Base-by-base conservation (phyloP, 2,797 vertebrate species). In the Takifugu rubripes region DNA sequence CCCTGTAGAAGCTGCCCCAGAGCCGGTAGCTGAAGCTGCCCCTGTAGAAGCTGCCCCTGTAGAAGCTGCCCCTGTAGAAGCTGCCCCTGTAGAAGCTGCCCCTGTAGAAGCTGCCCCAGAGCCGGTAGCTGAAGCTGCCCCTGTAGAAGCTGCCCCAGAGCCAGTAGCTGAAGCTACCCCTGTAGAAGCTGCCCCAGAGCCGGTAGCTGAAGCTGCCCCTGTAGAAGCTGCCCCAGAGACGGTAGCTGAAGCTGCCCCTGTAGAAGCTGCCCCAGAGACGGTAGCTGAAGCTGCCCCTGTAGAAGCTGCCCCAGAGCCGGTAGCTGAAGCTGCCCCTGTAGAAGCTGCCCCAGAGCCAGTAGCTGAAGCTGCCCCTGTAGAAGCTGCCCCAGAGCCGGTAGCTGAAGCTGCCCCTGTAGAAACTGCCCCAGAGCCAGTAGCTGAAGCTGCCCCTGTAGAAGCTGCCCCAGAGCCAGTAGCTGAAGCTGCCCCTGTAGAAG, bases 271-370 rank as follows among this genome's bases (percentile, higher is more conserved):
- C 0, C 36, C 51, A 1, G 56, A 45, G 8, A 40, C n/a, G 1
- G 45, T 57, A 2, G 77, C 61, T 2, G 76, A 72, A 5, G 50
- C 27, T 16, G 45, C 49, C 6, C 47, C 53, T 12, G 42, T 14
- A 8, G 24, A 50, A 50, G 26, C 25, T n/a, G 26, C 49, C 5
- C 49, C 25, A 3, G 16, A 44, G 6, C 25, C 4, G 6, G 15
- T n/a, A 8, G 49, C 16, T 29, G 49, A 31, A 51, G 15, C 49
- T 49, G 21, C 24, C 3, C 21, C 47, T 5, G 24, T 47, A 2
- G 77, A 75, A 42, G 47, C 29, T 36, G 50, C 31, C 2, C 26
- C 56, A 9, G 66, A 55, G 25, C 59, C 60, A 33, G 48, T 24
- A 25, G 47, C 48, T 2, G 17, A 17, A 1, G 54, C 43, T 6